These are phyloP conservation scores for Serrognathus titanus DNA, from an alignment of 2,888 invertebrate genomes.

Conservation along the genomic window DNA sequence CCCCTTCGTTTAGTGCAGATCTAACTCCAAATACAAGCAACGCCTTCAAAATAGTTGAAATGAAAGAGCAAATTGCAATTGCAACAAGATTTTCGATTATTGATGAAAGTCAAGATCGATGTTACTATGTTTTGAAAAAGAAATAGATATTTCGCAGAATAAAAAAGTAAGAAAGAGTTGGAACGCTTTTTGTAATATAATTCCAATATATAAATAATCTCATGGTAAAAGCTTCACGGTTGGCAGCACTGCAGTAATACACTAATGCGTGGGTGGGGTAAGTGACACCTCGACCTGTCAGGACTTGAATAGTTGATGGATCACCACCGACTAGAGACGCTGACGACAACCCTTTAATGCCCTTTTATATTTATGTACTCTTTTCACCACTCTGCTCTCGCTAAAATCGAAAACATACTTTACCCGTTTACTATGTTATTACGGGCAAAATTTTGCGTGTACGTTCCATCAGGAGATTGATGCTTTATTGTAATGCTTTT, in stretches of 20 bases:
- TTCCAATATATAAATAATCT: conserved; percentile 17
- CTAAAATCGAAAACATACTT: conserved; percentile 17
- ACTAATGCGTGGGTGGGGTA: conserved; percentile 44
- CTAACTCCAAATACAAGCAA: too few species aligned
- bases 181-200: neutral
- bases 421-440: neutral
- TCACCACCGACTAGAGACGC: conserved; percentile 34
- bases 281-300: conserved; percentile 44
- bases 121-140: too few species aligned
- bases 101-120: too few species aligned
- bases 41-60: too few species aligned
- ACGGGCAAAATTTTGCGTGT: too few species aligned
- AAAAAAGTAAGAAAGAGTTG: too few species aligned
- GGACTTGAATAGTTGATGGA: conserved; percentile 43
- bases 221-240: conserved; percentile 31
- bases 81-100: too few species aligned
- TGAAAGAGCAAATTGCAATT: too few species aligned
- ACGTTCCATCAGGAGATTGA: too few species aligned
- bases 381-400: conserved; percentile 19
- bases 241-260: conserved; percentile 40
- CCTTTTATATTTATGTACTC: conserved; percentile 20
- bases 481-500: conserved; percentile 3
- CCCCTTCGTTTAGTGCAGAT: too few species aligned
- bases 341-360: conserved; percentile 33
- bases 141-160: too few species aligned